Conservation (phyloP, 2,797 vertebrate genomes). For the Neosilurus hyrtlii region DNA sequence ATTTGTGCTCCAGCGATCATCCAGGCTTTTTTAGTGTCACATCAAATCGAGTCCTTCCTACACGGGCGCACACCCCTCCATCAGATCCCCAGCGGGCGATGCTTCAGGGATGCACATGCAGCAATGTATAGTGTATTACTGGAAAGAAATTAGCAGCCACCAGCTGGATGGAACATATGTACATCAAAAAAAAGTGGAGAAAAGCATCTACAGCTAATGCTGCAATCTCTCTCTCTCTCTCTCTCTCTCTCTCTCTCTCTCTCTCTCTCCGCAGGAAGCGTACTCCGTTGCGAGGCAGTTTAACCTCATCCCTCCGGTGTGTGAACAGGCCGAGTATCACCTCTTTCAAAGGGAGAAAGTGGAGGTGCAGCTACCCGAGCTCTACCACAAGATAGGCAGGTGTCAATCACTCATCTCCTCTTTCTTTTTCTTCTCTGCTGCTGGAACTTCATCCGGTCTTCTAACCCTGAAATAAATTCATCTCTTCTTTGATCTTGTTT, state of each 20-base stretch:
- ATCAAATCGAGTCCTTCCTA: conserved; percentile 46
- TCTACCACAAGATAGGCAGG: conserved; percentile 98
- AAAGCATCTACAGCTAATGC: not conserved
- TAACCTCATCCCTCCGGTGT: conserved; percentile 96
- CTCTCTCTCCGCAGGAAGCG: conserved; percentile 79
- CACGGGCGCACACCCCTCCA: conserved; percentile 18
- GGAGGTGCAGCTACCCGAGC: conserved; percentile 93
- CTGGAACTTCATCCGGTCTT: not conserved
- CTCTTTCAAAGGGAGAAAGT: conserved; percentile 99
- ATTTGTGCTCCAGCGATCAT: conserved; percentile 58
- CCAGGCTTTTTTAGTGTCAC: conserved; percentile 47
- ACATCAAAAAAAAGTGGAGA: not conserved
- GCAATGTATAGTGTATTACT: conserved; percentile 28
- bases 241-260: conserved; percentile 1
- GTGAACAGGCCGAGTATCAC: conserved; percentile 97
- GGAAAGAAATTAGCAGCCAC: conserved; percentile 1
- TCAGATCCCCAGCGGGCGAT: conserved; percentile 44
- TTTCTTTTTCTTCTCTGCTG: not conserved
- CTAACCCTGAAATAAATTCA: too few relatives aligned
- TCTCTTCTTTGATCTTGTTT: too few relatives aligned
- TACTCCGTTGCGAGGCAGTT: conserved; percentile 98
- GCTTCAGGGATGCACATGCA: conserved; percentile 35
- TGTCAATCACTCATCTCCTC: conserved; percentile 20
- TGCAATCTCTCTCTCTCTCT: conserved; percentile 1
- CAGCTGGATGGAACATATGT: conserved; percentile 13